Evolutionary conservation across 2,113 vertebrate species (phyloP).

Genomic region (Gallinago undulata): DNA sequence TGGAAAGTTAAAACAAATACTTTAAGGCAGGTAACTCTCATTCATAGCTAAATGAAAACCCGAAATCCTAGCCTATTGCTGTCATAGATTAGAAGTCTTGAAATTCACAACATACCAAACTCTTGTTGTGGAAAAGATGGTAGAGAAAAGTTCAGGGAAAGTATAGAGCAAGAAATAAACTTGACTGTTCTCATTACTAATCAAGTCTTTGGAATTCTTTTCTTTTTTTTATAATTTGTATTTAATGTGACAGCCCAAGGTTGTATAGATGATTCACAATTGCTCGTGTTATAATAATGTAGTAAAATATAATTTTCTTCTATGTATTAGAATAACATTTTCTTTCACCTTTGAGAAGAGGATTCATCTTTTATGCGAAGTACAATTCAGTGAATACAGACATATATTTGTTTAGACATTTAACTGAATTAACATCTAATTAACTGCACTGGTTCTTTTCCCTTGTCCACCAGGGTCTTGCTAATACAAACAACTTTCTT

Average conservation of each 20-base stretch:
- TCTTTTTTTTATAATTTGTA: not conserved
- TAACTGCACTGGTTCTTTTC: not conserved
- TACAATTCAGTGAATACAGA: not conserved
- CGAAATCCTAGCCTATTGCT: not conserved
- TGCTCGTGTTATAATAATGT: not conserved
- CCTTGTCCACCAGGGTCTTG: not conserved
- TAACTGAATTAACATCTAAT: not conserved
- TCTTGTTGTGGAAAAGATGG: not conserved
- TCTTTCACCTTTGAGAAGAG: not conserved
- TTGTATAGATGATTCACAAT: not conserved
- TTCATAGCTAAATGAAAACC: not conserved
- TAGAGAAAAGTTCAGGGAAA: not conserved
- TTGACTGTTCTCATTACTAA: not conserved
- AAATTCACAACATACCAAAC: not conserved
- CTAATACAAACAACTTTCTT: not conserved
- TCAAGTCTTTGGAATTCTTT: not conserved
- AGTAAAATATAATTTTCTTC: not conserved
- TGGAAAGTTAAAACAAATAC: not conserved
- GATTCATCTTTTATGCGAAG: not conserved
- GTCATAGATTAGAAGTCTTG: not conserved
- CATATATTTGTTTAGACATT: not conserved
- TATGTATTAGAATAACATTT: not conserved
- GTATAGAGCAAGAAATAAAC: not conserved
- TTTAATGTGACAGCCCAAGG: not conserved
- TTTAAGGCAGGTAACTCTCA: not conserved